Percentiles rank a stretch among this genome's conserved stretches.
Conservation (phyloP, 2,113 vertebrate genomes). For the Ceratotherium simum region DNA sequence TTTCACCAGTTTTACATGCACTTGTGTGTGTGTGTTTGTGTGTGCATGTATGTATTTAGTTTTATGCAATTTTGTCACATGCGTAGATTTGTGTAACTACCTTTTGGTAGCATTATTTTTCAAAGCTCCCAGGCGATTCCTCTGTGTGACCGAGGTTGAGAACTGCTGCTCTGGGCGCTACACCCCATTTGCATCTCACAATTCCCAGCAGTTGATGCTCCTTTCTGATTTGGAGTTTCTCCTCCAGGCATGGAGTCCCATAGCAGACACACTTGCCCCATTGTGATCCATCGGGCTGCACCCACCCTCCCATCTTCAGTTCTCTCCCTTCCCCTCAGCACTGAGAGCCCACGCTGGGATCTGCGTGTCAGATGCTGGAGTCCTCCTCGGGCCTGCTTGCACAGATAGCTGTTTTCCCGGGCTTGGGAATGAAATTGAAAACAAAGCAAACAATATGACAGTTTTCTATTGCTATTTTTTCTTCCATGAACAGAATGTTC, state of each 20-base stretch:
- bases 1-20: not conserved
- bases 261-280: no score
- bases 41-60: accelerated
- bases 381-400: constrained; percentile 53
- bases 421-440: constrained; percentile 78
- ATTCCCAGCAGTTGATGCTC: not conserved
- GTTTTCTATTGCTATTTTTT: constrained; percentile 84
- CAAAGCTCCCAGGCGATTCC: not conserved
- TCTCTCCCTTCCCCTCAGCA: not conserved
- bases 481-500: constrained; percentile 83
- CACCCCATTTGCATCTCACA: not conserved
- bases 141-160: not conserved
- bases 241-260: not conserved
- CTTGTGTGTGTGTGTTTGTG: accelerated
- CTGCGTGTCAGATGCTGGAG: not conserved
- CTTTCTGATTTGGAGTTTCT: not conserved
- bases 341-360: not conserved
- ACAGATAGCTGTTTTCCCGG: constrained; percentile 73
- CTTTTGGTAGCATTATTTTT: not conserved
- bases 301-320: not conserved
- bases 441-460: constrained; percentile 83
- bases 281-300: not conserved
- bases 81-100: not conserved
- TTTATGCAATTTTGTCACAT: not conserved
- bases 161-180: not conserved